Evolutionary conservation across 2,888 invertebrate species (phyloP), one percentile per base, ranked within the genome.

Genomic region (Athalia rosae): DNA sequence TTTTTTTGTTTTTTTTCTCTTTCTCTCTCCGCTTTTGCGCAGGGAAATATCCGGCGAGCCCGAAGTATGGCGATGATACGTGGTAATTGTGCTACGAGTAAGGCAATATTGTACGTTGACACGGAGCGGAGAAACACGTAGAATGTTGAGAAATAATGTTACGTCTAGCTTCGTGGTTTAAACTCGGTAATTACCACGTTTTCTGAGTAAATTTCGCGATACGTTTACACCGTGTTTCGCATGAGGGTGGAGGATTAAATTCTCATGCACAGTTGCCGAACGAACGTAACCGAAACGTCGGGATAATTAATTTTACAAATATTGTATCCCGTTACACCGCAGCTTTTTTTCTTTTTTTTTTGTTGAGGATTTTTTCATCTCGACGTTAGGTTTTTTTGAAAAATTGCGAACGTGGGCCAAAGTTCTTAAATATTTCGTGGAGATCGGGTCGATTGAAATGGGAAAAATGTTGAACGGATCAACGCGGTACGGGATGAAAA

Each of bases 101-200:
- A 28, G 28, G 2, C 28, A 28, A 28, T 28, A 28, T 28, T 28
- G 41, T 62, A 43, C 9, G 9, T 15, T 13, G 9, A 64, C 5
- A 13, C 47, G 41, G n/a, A 41, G 48, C 67, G 28, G 53, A 48
- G 50, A 11, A 67, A 53, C 50, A 53, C 53, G 11, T 41, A 50
- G 50, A 15, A 53, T 5, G 50, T 45, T 43, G 58, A 58, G 71
- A 71, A 71, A 71, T 71, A 71, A 71, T 71, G 71, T 71, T 71
- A 58, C 58, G 71, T 58, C 71, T 59, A n/a, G 71, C 71, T 5
- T 4, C 61, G 61, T 61, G 13, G 61, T 15, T 61, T 50, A 41
- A 74, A 28, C 74, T 74, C 74, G n/a, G 61, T 74, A 74, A 74
- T 74, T 74, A 74, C 74, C 74, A 5, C 74, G 15, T 48, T 47